Evolutionary conservation across 2,888 invertebrate genomes (phyloP).

Genomic region (Nycteola revayana): DNA sequence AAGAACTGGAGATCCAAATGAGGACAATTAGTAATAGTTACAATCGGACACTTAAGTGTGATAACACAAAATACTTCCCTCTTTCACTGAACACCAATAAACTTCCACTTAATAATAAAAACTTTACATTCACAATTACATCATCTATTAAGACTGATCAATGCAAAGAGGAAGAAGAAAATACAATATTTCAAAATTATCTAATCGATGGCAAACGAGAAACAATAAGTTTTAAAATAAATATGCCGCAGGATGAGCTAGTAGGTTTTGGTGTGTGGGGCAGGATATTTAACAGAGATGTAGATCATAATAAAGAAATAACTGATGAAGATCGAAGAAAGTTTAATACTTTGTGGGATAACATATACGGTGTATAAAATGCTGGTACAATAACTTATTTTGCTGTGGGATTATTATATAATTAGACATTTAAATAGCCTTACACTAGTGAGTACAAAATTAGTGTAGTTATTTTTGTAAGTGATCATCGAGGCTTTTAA

Average conservation of each 20-base stretch:
- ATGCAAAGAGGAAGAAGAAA: constrained; percentile 3
- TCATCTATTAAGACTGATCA: no score
- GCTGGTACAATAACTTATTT: no score
- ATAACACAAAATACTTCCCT: constrained; percentile 73
- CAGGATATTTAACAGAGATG: constrained; percentile 72
- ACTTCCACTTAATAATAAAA: constrained; percentile 62
- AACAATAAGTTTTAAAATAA: constrained; percentile 46
- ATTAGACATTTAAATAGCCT: no score
- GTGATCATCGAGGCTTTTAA: no score
- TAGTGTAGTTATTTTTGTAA: no score
- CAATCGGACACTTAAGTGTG: constrained; percentile 55
- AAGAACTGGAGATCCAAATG: constrained; percentile 70
- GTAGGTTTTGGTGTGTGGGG: constrained; percentile 74
- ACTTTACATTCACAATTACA: constrained; percentile 47
- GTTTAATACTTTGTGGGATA: constrained; percentile 49
- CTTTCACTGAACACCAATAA: constrained; percentile 71
- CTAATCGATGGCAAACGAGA: constrained; percentile 24
- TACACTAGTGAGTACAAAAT: no score
- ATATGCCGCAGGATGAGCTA: constrained; percentile 58
- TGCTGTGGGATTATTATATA: no score
- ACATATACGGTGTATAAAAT: constrained; percentile 43
- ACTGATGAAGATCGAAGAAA: constrained; percentile 45
- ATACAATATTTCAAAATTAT: constrained; percentile 19
- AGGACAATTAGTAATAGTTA: constrained; percentile 52
- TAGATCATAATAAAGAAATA: constrained; percentile 44